Conservation (phyloP, 2,113 vertebrate genomes). For the Apus apus region DNA sequence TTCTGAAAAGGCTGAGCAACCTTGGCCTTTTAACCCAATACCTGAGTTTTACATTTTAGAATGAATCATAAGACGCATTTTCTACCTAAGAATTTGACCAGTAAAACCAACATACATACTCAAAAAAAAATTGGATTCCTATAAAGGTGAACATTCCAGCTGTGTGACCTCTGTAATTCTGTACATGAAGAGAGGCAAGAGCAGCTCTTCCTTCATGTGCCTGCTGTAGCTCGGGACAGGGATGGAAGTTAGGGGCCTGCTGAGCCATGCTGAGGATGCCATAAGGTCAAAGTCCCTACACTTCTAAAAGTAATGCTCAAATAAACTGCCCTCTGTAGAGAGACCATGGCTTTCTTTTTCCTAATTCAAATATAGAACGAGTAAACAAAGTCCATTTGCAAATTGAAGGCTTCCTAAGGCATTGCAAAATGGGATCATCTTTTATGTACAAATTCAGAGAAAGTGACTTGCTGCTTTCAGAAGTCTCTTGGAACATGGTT, state of each 20-base stretch:
- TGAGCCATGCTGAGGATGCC: rapidly evolving
- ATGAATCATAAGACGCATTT: rapidly evolving
- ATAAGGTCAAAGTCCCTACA: rapidly evolving
- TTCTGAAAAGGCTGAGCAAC: background rate
- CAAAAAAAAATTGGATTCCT: background rate
- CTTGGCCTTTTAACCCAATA: background rate
- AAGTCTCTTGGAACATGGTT: background rate
- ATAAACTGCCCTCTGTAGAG: rapidly evolving
- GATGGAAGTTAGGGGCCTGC: rapidly evolving
- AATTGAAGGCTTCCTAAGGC: background rate
- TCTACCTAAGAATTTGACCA: too few relatives aligned
- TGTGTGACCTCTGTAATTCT: background rate
- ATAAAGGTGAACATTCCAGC: rapidly evolving
- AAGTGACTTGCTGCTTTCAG: background rate
- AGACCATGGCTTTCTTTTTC: rapidly evolving
- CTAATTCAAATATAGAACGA: background rate
- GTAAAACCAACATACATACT: rapidly evolving
- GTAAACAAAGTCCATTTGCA: background rate
- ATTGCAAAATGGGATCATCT: background rate
- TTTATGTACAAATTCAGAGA: background rate
- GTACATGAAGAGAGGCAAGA: too few relatives aligned
- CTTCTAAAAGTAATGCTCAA: rapidly evolving
- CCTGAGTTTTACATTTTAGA: background rate
- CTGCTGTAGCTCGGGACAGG: rapidly evolving
- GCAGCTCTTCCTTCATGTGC: rapidly evolving